Evolutionary conservation across 2,888 invertebrate genomes (phyloP).

Genomic region (Microctonus brassicae): DNA sequence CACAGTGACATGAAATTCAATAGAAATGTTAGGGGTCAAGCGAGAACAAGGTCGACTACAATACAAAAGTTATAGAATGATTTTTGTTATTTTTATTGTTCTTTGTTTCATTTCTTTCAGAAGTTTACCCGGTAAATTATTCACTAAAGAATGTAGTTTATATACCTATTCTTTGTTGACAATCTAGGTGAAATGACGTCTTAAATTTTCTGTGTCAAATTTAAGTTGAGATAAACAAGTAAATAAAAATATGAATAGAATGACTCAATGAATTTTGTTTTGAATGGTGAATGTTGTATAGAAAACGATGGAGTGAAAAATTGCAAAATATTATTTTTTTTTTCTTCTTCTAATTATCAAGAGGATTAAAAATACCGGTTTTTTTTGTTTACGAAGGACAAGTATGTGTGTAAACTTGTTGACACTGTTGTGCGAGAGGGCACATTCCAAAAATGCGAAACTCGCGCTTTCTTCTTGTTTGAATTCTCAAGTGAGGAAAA

Average conservation of each 20-base stretch:
- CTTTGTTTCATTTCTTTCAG: neutral
- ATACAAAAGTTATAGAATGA: conserved; percentile 27
- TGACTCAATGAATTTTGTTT: neutral
- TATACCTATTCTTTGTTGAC: neutral
- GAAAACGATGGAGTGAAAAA: neutral
- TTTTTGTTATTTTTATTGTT: conserved; percentile 22
- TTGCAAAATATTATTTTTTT: too few species aligned
- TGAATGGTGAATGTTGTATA: neutral
- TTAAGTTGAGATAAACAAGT: neutral
- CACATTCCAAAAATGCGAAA: conserved; percentile 9
- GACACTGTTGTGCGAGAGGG: neutral
- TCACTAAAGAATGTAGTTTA: neutral
- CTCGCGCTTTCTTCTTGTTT: conserved; percentile 14
- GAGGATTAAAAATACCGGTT: neutral
- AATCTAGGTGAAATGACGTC: neutral
- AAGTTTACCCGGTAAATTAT: neutral
- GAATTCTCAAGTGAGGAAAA: neutral
- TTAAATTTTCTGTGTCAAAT: neutral
- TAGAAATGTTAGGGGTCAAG: conserved; percentile 52
- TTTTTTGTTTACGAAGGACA: neutral
- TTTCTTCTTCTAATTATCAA: neutral
- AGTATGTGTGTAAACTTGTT: neutral
- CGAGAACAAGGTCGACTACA: conserved; percentile 58
- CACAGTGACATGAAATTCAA: neutral
- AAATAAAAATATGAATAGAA: neutral